phyloP scores from a whole-genome alignment of 2,113 vertebrate species.

The Uria lomvia region DNA sequence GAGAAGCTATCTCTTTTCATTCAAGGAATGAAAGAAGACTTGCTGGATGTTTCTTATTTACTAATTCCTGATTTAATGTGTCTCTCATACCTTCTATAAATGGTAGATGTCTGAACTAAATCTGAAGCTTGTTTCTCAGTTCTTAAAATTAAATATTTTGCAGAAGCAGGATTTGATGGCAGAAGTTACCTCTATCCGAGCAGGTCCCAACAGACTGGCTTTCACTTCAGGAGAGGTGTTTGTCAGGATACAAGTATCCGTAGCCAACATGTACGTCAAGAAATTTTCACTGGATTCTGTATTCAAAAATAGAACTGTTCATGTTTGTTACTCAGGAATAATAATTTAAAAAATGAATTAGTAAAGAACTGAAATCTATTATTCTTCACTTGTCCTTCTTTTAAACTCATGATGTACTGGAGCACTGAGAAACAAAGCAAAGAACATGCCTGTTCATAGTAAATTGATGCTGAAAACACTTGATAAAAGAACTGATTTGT shows the following conservation, averaged over 20 bases:
- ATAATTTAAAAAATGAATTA: background rate
- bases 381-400: background rate
- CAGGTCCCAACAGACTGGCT: background rate
- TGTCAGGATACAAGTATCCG: background rate
- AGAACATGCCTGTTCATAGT: background rate
- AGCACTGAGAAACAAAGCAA: background rate
- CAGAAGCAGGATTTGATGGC: background rate
- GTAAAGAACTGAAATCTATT: background rate
- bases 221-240: background rate
- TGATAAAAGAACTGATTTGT: slow-evolving; percentile 62
- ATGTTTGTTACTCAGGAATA: background rate
- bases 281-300: background rate
- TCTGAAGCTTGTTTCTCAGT: background rate
- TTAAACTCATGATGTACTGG: background rate
- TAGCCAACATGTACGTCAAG: background rate
- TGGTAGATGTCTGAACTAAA: background rate
- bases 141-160: background rate
- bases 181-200: background rate
- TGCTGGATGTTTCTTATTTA: background rate
- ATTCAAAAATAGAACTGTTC: background rate
- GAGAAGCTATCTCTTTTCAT: background rate
- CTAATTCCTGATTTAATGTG: background rate
- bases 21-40: background rate
- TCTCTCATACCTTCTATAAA: background rate
- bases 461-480: slow-evolving; percentile 40